phyloP scores from a whole-genome alignment of 1,140 invertebrate genomes.

The Bombus terrestris region DNA sequence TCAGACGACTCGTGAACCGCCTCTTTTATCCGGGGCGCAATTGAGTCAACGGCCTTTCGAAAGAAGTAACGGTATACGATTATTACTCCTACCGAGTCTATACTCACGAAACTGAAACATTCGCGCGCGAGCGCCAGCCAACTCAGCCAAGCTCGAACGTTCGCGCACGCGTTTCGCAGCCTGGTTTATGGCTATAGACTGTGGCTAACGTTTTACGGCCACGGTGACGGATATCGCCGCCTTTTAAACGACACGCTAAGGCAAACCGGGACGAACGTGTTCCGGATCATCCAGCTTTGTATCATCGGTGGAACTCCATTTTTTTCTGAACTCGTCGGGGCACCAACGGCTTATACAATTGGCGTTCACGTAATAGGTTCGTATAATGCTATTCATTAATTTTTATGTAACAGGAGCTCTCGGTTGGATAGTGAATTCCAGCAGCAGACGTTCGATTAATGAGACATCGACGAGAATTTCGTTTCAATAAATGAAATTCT shows the following conservation, averaged over 20 bases:
- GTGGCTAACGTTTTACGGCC: constrained; percentile 40
- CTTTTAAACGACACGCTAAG: constrained; percentile 40
- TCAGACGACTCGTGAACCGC: constrained; percentile 63
- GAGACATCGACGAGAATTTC: too few species aligned
- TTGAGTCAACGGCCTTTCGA: constrained; percentile 69
- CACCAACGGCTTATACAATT: too few species aligned
- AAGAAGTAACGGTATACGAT: constrained; percentile 70
- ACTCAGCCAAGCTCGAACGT: not conserved
- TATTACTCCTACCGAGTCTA: constrained; percentile 69
- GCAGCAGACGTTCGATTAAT: too few species aligned
- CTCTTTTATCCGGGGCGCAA: constrained; percentile 69
- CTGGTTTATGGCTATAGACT: constrained; percentile 24
- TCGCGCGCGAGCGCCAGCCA: constrained; percentile 41
- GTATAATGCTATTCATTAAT: too few species aligned
- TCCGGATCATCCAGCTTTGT: not conserved
- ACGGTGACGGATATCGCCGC: constrained; percentile 53
- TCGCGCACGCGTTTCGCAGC: constrained; percentile 35
- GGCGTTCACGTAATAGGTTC: too few species aligned
- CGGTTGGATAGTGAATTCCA: too few species aligned
- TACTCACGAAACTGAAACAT: constrained; percentile 71
- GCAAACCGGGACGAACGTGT: not conserved
- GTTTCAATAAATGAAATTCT: not conserved
- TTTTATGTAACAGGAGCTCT: too few species aligned
- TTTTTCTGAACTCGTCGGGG: too few species aligned
- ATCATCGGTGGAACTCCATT: too few species aligned